Evolutionary conservation across 2,888 invertebrate species (phyloP).

Genomic region (Synergus gifuensis): DNA sequence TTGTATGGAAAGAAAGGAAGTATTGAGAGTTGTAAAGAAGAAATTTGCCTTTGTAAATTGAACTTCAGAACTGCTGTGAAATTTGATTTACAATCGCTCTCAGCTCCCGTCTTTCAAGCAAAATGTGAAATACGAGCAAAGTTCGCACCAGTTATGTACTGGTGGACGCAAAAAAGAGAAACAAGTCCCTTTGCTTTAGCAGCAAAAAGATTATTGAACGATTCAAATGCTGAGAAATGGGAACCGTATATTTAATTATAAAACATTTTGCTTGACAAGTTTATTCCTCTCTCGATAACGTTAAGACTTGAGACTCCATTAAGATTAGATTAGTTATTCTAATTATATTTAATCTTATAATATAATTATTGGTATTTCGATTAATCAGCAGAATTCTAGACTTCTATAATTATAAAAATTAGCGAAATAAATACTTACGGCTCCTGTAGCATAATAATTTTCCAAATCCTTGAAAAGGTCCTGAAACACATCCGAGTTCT

Average conservation of each 20-base stretch:
- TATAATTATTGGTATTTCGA: not conserved
- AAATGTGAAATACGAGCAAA: conserved; percentile 40
- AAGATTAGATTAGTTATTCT: not conserved
- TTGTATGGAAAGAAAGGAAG: conserved; percentile 34
- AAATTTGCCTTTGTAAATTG: conserved; percentile 60
- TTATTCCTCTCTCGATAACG: not conserved
- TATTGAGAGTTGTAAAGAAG: conserved; percentile 28
- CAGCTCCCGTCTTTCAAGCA: conserved; percentile 49
- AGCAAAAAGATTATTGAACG: conserved; percentile 22
- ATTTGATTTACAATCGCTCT: conserved; percentile 56
- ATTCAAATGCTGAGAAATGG: conserved; percentile 14
- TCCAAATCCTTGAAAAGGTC: conserved; percentile 94
- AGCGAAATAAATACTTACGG: conserved; percentile 60
- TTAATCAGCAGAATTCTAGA: not conserved
- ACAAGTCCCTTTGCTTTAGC: conserved; percentile 2
- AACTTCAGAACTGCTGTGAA: conserved; percentile 51
- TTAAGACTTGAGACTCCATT: not conserved
- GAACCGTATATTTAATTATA: conserved; percentile 31
- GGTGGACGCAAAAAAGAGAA: not conserved
- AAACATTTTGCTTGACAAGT: conserved; percentile 1
- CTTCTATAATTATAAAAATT: not conserved
- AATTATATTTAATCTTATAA: conserved; percentile 9
- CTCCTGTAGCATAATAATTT: conserved; percentile 90
- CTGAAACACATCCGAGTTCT: conserved; percentile 95
- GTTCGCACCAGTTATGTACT: conserved; percentile 37